Conservation (phyloP, 2,113 vertebrate genomes). For the Limanda limanda region DNA sequence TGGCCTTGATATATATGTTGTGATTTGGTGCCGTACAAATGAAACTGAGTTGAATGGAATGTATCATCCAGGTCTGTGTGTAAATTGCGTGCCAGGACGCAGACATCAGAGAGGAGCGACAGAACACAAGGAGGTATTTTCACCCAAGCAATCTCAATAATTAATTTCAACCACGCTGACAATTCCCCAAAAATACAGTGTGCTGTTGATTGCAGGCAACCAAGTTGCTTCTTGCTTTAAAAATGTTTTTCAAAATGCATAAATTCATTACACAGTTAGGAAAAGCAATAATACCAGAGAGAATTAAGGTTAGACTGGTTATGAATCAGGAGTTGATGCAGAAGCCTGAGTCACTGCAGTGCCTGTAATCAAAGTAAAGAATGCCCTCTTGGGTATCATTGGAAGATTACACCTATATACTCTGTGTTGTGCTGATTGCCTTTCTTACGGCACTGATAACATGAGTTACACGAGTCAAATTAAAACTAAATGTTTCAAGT, state of each 20-base stretch:
- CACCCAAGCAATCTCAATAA: conserved; percentile 35
- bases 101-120: conserved; percentile 29
- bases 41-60: background rate
- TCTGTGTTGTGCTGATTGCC: conserved; percentile 31
- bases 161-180: conserved; percentile 36
- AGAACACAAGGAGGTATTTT: conserved; percentile 32
- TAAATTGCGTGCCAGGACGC: conserved; percentile 4
- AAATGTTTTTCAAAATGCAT: background rate
- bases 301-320: background rate
- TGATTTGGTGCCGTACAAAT: background rate
- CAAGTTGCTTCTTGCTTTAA: background rate
- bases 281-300: conserved; percentile 1
- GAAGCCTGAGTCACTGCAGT: conserved; percentile 19
- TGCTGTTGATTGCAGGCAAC: conserved; percentile 11
- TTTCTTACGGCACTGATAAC: conserved; percentile 30
- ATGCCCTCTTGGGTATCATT: conserved; percentile 46
- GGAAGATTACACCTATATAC: conserved; percentile 40
- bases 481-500: conserved; percentile 11
- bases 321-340: conserved; percentile 9
- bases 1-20: background rate
- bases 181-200: conserved; percentile 19
- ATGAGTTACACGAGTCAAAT: conserved; percentile 23
- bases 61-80: conserved; percentile 12
- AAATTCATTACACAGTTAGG: conserved; percentile 4
- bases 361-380: conserved; percentile 36